Conservation (phyloP, 2,113 vertebrate species). For the Promerops cafer region DNA sequence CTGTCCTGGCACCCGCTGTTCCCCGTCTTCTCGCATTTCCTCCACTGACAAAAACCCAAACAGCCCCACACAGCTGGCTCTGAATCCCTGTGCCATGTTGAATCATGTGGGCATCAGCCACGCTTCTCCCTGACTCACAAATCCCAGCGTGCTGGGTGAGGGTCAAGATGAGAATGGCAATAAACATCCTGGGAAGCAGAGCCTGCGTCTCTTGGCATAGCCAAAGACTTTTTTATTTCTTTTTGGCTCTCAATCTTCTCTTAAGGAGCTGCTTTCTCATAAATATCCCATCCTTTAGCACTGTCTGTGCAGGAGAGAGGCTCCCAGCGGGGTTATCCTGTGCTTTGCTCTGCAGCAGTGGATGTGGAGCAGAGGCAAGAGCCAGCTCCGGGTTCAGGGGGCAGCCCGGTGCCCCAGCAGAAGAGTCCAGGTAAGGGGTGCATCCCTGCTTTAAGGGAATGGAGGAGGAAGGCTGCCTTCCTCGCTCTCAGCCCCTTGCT, state of each 20-base stretch:
- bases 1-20: neutral
- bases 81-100: neutral
- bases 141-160: neutral
- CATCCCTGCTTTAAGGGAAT: neutral
- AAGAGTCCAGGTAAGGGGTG: neutral
- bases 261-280: conserved; percentile 42
- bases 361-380: rapidly evolving
- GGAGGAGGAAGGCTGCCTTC: neutral
- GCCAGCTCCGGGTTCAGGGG: rapidly evolving
- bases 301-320: neutral
- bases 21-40: neutral
- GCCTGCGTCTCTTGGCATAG: conserved; percentile 1
- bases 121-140: conserved; percentile 11
- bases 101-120: conserved; percentile 15
- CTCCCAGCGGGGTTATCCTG: neutral
- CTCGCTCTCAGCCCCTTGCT: neutral
- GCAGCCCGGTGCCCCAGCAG: neutral
- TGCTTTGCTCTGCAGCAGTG: neutral
- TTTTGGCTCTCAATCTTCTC: conserved; percentile 22
- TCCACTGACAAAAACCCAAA: neutral
- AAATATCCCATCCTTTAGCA: conserved; percentile 40
- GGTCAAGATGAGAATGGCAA: neutral
- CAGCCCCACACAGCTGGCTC: neutral
- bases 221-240: neutral
- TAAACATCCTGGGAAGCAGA: conserved; percentile 27